These are phyloP conservation scores for Rhamphomyia laevipes DNA, from an alignment of 2,888 invertebrate species.

Conservation along the genomic window DNA sequence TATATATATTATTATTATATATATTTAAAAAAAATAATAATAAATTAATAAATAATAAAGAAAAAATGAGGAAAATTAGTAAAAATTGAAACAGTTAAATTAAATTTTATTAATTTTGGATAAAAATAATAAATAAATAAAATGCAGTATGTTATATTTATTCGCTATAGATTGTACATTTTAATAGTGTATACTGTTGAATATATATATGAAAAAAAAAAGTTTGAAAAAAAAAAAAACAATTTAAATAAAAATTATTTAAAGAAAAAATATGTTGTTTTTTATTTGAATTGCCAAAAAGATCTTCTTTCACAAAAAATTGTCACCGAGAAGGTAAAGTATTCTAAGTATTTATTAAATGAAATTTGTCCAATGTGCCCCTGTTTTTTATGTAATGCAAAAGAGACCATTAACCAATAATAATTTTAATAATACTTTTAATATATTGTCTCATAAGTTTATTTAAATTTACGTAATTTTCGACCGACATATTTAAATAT, in stretches of 20 bases:
- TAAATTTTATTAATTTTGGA: neutral
- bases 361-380: no score
- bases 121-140: neutral
- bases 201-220: neutral
- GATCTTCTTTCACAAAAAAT: no score
- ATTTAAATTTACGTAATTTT: no score
- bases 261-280: neutral
- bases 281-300: no score
- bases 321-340: no score
- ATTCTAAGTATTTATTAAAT: no score
- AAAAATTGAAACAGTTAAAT: neutral
- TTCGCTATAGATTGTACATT: constrained; percentile 1
- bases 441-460: no score
- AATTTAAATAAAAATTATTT: neutral
- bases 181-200: constrained; percentile 1
- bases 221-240: neutral
- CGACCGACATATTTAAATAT: no score
- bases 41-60: neutral
- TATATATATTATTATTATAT: neutral
- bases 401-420: no score
- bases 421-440: no score
- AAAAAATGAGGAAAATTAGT: neutral
- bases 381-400: no score
- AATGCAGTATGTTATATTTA: neutral
- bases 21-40: neutral